phyloP scores from a whole-genome alignment of 2,888 invertebrate genomes.

The Pseudoips prasinana region DNA sequence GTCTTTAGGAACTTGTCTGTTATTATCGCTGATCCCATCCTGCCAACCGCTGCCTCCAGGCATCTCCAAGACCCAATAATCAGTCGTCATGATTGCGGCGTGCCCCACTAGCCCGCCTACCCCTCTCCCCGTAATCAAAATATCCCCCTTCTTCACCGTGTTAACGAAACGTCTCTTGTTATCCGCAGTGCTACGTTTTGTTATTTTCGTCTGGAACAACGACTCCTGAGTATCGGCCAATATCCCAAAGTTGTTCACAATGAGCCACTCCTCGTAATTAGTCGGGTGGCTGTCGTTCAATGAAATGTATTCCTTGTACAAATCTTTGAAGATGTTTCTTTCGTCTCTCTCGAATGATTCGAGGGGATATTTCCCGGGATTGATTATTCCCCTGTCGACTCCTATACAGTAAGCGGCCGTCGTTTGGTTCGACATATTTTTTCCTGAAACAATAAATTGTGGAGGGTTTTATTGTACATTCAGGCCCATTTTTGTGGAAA shows the following conservation, averaged over 20 bases:
- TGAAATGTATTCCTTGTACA: conserved; percentile 42
- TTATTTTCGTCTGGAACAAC: conserved; percentile 50
- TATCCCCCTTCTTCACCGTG: conserved; percentile 50
- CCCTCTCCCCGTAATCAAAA: conserved; percentile 44
- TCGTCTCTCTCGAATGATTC: conserved; percentile 52
- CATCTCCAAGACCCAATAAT: conserved; percentile 55
- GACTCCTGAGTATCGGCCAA: conserved; percentile 55
- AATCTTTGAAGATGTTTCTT: conserved; percentile 50
- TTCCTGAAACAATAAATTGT: conserved; percentile 39
- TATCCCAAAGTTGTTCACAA: conserved; percentile 60
- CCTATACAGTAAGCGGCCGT: conserved; percentile 43
- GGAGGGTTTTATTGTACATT: conserved; percentile 27
- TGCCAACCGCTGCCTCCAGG: conserved; percentile 45
- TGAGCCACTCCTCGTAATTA: conserved; percentile 59
- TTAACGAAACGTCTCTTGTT: conserved; percentile 53
- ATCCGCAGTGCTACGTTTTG: conserved; percentile 45
- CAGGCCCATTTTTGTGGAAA: conserved; percentile 28
- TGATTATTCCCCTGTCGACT: conserved; percentile 58
- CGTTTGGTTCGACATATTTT: conserved; percentile 39
- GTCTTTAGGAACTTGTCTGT: conserved; percentile 47
- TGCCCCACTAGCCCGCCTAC: conserved; percentile 46
- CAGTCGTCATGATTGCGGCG: conserved; percentile 54
- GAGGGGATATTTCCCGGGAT: conserved; percentile 56
- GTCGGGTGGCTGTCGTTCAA: conserved; percentile 42
- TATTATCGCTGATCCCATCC: conserved; percentile 45